Evolutionary conservation across 2,113 vertebrate species (phyloP), one percentile per base, ranked within the genome.

Genomic region (Eretmochelys imbricata): DNA sequence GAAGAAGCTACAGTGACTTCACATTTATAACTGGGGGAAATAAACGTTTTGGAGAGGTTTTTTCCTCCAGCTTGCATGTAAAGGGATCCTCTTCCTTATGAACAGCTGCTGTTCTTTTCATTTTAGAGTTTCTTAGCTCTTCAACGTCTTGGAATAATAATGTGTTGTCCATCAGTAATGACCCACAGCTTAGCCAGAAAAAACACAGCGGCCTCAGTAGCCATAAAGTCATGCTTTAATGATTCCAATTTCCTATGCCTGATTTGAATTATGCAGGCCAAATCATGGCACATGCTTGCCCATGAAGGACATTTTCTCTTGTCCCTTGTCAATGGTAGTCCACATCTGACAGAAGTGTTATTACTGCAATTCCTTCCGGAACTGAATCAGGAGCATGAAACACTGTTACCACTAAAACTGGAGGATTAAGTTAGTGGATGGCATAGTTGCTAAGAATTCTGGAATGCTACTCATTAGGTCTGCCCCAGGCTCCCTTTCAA

Each of bases 221-320:
- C 93, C 91, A 76, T 95, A 93, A 97, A 93, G 97, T 91, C 59
- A 84, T 93, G 93, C 82, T 94, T 59, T 87, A 94, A 88, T 81
- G 85, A 93, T 93, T 96, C 79, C 86, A 95, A 42, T 92, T 86
- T 95, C 84, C 87, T 93, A 80, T 65, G 92, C 88, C 86, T 91
- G 90, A 96, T 93, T 94, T 97, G 88, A 97, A 95, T 96, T 96
- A 91, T 76, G 65, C 88, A 92, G 88, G 69, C 59, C 69, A 94
- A 97, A 95, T 85, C 0, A 91, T 93, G 93, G 94, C 62, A 92
- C 86, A 93, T 92, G 88, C 79, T 85, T 91, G 92, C 29, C 29
- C 84, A 82, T 88, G 86, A 96, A 94, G 94, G 93, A 95, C 96
- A 54, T 54, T 93, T 93, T 54, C 89, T 89, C 93, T 93, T 94